Conservation (phyloP, 2,797 vertebrate genomes). For the Macrochelys suwanniensis region DNA sequence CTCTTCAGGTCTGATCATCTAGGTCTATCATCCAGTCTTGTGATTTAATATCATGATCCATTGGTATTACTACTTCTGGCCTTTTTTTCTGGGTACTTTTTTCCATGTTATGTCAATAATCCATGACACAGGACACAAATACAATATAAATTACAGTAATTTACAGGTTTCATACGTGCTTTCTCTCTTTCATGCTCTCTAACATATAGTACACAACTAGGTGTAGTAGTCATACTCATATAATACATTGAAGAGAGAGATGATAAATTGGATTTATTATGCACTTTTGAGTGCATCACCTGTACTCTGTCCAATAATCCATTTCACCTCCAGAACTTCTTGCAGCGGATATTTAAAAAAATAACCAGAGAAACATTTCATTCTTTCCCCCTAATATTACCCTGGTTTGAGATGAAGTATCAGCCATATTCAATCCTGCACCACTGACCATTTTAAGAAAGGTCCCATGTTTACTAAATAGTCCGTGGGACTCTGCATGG, state of each 20-base stretch:
- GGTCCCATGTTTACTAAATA: too few species aligned
- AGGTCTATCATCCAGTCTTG: not conserved
- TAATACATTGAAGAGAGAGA: not conserved
- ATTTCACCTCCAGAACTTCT: not conserved
- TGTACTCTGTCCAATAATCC: not conserved
- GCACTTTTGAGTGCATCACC: not conserved
- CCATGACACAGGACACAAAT: too few species aligned
- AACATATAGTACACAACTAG: not conserved
- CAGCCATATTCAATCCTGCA: not conserved
- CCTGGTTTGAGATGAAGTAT: not conserved
- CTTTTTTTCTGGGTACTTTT: not conserved
- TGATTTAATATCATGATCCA: not conserved
- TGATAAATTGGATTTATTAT: not conserved
- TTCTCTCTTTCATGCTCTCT: not conserved
- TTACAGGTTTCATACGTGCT: not conserved
- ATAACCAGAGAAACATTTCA: not conserved
- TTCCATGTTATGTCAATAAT: not conserved
- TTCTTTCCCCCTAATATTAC: not conserved
- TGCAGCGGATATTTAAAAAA: not conserved
- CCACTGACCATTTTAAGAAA: not conserved
- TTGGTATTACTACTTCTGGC: not conserved
- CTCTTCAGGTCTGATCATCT: not conserved
- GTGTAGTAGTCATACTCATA: not conserved
- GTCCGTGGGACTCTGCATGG: not conserved
- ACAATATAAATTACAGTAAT: not conserved